phyloP scores from a whole-genome alignment of 2,113 vertebrate genomes.

The Rhizomys pruinosus region DNA sequence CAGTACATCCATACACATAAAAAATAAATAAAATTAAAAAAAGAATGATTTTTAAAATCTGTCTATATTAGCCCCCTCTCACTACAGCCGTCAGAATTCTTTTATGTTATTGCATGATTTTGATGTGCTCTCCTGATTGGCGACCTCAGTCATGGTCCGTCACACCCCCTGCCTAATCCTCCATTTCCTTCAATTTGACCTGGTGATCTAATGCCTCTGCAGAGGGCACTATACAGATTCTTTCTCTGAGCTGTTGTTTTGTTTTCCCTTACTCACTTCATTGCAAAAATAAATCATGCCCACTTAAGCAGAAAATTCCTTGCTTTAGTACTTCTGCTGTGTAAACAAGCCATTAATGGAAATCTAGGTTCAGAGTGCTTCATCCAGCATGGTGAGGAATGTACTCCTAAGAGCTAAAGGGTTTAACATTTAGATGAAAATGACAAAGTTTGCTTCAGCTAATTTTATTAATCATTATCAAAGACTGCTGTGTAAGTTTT shows the following conservation, averaged over 20 bases:
- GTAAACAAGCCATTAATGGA: constrained; percentile 37
- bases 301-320: constrained; percentile 31
- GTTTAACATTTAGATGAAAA: constrained; percentile 29
- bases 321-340: constrained; percentile 32
- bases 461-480: background rate
- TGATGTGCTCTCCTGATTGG: background rate
- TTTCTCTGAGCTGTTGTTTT: constrained; percentile 11
- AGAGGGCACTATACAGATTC: background rate
- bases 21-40: no score
- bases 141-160: background rate
- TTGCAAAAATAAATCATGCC: constrained; percentile 41
- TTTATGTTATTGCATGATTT: background rate
- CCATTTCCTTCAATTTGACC: background rate
- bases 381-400: background rate
- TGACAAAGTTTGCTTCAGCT: background rate
- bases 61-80: background rate
- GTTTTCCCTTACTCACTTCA: constrained; percentile 28
- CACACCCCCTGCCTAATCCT: background rate
- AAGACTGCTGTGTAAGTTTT: background rate
- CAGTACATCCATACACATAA: no score
- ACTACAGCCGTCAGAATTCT: background rate
- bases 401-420: background rate
- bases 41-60: constrained; percentile 38
- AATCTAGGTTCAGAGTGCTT: background rate
- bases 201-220: constrained; percentile 17